Evolutionary conservation across 1,140 invertebrate species (phyloP).

Genomic region (Zaprionus africanus): DNA sequence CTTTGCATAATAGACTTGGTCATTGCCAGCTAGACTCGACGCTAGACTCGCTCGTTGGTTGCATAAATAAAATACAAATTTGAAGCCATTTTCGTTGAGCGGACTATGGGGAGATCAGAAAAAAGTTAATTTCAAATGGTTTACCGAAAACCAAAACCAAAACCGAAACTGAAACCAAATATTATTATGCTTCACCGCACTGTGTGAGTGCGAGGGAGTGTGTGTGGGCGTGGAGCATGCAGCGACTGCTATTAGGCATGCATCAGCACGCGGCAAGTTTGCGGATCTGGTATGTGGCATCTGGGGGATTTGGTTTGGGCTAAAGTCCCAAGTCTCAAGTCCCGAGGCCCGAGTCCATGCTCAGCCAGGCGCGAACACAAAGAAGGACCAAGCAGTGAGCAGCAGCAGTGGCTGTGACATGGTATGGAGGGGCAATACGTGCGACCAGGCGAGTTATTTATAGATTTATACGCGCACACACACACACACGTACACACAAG

Average conservation of each 20-base stretch:
- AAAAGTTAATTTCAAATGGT: conserved; percentile 62
- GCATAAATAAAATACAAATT: conserved; percentile 72
- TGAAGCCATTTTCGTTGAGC: conserved; percentile 51
- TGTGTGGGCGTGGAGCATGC: conserved; percentile 18
- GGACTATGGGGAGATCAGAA: conserved; percentile 20
- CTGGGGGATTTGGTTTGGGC: conserved; percentile 29
- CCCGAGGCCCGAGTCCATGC: conserved; percentile 13
- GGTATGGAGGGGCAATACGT: conserved; percentile 26
- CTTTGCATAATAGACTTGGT: conserved; percentile 51
- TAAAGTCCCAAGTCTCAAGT: conserved; percentile 16
- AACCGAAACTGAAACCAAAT: conserved; percentile 59
- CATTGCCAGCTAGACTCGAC: conserved; percentile 45
- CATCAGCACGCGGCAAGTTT: conserved; percentile 63
- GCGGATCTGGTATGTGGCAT: conserved; percentile 32
- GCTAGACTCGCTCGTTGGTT: conserved; percentile 20
- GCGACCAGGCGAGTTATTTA: conserved; percentile 57
- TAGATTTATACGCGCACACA: conserved; percentile 60
- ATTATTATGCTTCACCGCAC: conserved; percentile 67
- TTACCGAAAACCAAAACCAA: conserved; percentile 40
- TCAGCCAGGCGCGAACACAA: conserved; percentile 42
- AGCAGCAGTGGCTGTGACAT: conserved; percentile 10
- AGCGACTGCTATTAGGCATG: conserved; percentile 62
- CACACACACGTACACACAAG: neutral
- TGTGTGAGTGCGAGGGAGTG: conserved; percentile 14
- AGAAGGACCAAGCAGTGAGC: conserved; percentile 19